A percentile compares a stretch with the other conserved stretches of the same genome.
These are phyloP conservation scores for Platygyra sinensis DNA, from an alignment of 64 coral and sea anemone genomes.

Conservation along the genomic window DNA sequence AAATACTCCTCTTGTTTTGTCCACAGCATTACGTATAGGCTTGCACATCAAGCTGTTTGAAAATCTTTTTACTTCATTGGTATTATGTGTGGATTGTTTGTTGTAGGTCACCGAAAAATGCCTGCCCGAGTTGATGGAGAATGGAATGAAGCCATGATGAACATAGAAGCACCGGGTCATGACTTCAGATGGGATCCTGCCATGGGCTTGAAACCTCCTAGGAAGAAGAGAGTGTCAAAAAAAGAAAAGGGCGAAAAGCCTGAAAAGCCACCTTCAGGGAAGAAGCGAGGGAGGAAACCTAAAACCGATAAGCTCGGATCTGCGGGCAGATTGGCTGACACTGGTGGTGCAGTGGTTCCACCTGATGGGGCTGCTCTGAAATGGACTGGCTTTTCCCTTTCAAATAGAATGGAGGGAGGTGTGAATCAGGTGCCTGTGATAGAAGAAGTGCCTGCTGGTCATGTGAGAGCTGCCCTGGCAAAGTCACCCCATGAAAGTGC, in stretches of 20 bases:
- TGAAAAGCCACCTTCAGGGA: constrained; percentile 74
- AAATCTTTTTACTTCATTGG: not conserved
- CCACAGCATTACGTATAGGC: not conserved
- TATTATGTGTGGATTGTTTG: not conserved
- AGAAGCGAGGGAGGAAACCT: constrained; percentile 96
- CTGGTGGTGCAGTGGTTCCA: constrained; percentile 44
- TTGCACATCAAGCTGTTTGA: not conserved
- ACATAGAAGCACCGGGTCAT: constrained; percentile 15
- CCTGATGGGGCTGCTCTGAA: constrained; percentile 46
- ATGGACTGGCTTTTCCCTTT: constrained; percentile 26
- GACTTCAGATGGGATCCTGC: constrained; percentile 43
- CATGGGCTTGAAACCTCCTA: constrained; percentile 70
- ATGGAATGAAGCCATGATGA: constrained; percentile 34
- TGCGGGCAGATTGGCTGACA: constrained; percentile 82
- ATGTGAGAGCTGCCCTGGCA: not conserved
- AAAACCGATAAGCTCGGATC: constrained; percentile 98
- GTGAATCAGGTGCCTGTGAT: not conserved
- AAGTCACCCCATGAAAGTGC: constrained; percentile 21
- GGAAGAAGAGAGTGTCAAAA: constrained; percentile 63
- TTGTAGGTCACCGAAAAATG: constrained; percentile 19
- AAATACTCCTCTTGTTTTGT: not conserved
- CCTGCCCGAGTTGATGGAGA: constrained; percentile 35
- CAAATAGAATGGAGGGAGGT: constrained; percentile 19
- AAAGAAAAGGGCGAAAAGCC: constrained; percentile 94
- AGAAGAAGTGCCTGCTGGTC: not conserved